These are phyloP conservation scores for Anolis carolinensis DNA, from an alignment of 2,113 vertebrate species.

Conservation along the genomic window DNA sequence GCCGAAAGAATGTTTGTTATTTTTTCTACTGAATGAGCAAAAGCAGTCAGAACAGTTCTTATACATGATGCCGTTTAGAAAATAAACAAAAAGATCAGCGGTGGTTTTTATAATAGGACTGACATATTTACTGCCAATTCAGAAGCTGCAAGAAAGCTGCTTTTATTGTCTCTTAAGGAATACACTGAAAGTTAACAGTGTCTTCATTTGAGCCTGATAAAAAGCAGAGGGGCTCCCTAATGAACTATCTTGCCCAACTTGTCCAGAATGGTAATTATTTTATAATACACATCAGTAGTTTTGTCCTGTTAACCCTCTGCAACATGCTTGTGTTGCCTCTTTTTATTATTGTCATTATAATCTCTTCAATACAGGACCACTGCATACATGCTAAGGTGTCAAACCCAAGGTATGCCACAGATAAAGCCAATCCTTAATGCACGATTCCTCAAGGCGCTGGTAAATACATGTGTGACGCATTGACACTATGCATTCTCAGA, in stretches of 20 bases:
- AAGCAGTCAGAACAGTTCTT: conserved; percentile 54
- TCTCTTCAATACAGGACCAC: not conserved
- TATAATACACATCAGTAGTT: conserved; percentile 46
- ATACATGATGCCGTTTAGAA: conserved; percentile 61
- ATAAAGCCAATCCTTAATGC: not conserved
- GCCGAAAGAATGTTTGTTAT: conserved; percentile 52
- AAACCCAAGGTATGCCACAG: not conserved
- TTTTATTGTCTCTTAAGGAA: conserved; percentile 69
- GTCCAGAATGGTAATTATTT: conserved; percentile 55
- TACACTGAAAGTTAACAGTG: conserved; percentile 59
- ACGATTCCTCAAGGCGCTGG: not conserved
- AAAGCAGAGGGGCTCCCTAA: conserved; percentile 52
- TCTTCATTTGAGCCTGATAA: conserved; percentile 54
- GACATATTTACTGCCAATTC: conserved; percentile 63
- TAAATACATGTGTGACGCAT: not conserved
- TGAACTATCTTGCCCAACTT: conserved; percentile 53
- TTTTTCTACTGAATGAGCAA: conserved; percentile 66
- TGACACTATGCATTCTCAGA: not conserved
- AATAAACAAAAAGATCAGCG: conserved; percentile 57
- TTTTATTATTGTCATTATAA: not conserved
- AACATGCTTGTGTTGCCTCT: not conserved
- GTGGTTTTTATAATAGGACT: conserved; percentile 50
- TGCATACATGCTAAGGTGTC: not conserved
- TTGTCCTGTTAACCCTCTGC: conserved; percentile 5
- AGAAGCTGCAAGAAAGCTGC: conserved; percentile 58